Percentiles rank a stretch among this genome's conserved stretches.
Conservation (phyloP, 2,113 vertebrate genomes). For the Ornithorhynchus anatinus region DNA sequence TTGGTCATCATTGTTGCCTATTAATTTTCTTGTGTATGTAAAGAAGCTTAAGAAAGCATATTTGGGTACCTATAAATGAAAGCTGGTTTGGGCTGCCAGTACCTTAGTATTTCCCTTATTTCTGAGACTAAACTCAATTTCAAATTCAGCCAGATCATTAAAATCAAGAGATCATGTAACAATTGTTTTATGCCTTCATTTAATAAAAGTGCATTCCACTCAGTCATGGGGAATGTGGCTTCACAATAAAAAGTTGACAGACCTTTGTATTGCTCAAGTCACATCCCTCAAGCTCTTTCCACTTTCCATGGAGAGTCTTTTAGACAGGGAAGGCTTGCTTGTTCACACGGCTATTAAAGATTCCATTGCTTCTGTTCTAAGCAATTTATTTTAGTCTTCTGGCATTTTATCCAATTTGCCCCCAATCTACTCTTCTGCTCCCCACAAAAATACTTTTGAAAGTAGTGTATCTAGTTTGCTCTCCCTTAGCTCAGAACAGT, state of each 20-base stretch:
- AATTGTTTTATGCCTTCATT: conserved; percentile 4
- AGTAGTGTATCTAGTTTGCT: too few species aligned
- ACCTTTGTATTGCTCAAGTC: conserved; percentile 2
- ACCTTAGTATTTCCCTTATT: background rate
- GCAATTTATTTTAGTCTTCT: background rate
- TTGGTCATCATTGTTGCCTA: conserved; percentile 4
- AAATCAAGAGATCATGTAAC: background rate
- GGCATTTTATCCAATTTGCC: background rate
- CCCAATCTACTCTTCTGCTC: too few species aligned
- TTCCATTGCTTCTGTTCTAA: background rate
- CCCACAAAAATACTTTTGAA: too few species aligned
- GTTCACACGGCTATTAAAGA: background rate
- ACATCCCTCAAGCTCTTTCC: background rate
- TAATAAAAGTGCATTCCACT: background rate
- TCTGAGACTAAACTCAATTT: conserved; percentile 5
- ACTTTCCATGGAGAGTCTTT: background rate
- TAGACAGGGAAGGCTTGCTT: background rate
- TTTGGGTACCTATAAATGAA: background rate
- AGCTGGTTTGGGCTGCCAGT: background rate
- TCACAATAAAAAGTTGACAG: conserved; percentile 2
- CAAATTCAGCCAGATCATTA: conserved; percentile 2
- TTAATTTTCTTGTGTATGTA: conserved; percentile 6
- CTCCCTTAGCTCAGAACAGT: too few species aligned
- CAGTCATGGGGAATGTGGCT: background rate
- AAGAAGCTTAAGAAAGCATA: background rate